These are phyloP conservation scores for Exocentrus adspersus DNA, from an alignment of 2,888 invertebrate species.

Conservation along the genomic window DNA sequence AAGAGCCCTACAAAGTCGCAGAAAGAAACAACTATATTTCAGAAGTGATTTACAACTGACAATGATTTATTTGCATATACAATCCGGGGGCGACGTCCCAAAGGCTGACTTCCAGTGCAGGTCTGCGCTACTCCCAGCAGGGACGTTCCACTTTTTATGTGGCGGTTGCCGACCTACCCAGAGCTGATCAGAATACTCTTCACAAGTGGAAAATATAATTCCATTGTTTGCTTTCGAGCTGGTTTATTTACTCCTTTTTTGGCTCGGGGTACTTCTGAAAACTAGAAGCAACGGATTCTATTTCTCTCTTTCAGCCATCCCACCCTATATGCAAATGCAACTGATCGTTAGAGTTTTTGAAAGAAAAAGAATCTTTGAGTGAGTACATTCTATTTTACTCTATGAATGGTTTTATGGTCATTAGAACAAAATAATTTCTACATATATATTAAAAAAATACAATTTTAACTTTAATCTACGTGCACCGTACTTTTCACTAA, in stretches of 20 bases:
- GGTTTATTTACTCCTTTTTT: not conserved
- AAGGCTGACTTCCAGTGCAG: conserved; percentile 31
- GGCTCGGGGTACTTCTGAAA: not conserved
- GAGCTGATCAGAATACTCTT: not conserved
- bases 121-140: conserved; percentile 19
- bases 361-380: too few species aligned
- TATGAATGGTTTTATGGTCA: too few species aligned
- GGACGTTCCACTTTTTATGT: conserved; percentile 13
- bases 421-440: too few species aligned
- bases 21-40: conserved; percentile 51
- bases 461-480: too few species aligned
- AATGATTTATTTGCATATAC: conserved; percentile 57
- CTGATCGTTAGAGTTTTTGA: too few species aligned
- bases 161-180: conserved; percentile 1
- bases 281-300: not conserved
- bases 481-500: too few species aligned
- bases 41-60: conserved; percentile 57
- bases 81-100: conserved; percentile 47
- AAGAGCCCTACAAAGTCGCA: conserved; percentile 41
- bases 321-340: not conserved
- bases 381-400: too few species aligned
- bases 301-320: not conserved
- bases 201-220: not conserved
- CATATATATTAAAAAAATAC: too few species aligned
- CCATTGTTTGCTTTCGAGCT: not conserved